Percentiles rank a stretch among this genome's conserved stretches.
Evolutionary conservation across 1,140 invertebrate species (phyloP).

Genomic region (Monomorium pharaonis): DNA sequence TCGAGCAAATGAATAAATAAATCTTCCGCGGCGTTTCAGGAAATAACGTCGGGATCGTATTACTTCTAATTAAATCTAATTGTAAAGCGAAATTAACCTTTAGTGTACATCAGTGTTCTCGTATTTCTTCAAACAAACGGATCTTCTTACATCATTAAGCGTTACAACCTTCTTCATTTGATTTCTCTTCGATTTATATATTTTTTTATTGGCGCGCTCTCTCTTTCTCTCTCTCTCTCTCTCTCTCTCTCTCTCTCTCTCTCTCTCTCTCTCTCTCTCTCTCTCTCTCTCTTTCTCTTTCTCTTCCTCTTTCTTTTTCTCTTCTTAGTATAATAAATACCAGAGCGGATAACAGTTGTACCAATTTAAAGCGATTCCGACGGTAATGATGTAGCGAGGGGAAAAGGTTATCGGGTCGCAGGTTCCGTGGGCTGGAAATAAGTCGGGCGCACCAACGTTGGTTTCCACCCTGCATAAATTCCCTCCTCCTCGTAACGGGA

Average conservation of each 20-base stretch:
- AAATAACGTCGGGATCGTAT: neutral
- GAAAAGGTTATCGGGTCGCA: conserved; percentile 37
- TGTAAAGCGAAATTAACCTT: neutral
- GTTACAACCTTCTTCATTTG: neutral
- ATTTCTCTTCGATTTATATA: neutral
- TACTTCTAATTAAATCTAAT: conserved; percentile 9
- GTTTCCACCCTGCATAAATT: conserved; percentile 41
- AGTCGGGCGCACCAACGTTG: neutral
- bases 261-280: too few species aligned
- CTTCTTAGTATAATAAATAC: neutral
- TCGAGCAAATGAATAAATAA: neutral
- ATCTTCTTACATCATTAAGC: neutral
- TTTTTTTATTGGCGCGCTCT: neutral
- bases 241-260: too few species aligned
- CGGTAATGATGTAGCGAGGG: neutral
- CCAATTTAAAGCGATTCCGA: conserved; percentile 34
- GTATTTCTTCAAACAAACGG: neutral
- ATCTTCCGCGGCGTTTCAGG: neutral
- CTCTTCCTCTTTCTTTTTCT: too few species aligned
- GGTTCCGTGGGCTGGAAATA: conserved; percentile 12
- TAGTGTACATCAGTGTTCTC: neutral
- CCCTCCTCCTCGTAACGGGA: neutral
- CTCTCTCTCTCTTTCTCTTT: too few species aligned
- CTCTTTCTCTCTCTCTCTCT: too few species aligned
- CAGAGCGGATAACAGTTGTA: neutral